Evolutionary conservation across 2,797 vertebrate species (phyloP), one percentile per base, ranked within the genome.

Genomic region (Borostomias antarcticus): DNA sequence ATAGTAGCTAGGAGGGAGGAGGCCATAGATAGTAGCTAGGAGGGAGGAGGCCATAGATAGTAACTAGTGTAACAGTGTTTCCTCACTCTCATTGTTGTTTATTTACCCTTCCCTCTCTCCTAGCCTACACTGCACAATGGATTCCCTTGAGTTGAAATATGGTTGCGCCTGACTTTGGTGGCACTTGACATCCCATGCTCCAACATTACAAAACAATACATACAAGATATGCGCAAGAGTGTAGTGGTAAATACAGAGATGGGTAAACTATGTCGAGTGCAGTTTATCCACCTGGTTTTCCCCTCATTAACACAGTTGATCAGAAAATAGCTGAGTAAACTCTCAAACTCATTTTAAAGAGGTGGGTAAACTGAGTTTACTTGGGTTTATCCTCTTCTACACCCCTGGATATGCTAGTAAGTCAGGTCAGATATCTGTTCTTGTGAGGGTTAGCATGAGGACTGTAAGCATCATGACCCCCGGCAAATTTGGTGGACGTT

Each of bases 141-240:
- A 58, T 58, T 53, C 51, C 51, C 51, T 5, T 11, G 32, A 58
- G 54, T 37, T 58, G 32, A 58, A 35, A 58, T 56, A 56, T 35
- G 30, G 54, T 33, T 21, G 19, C 19, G 11, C 30, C 54, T 37
- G n/a, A 58, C 54, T 58, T 35, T 58, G 54, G 30, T 21, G 32
- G 54, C 30, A 33, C 30, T 33, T 32, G 54, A 57, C 30, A 57
- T 32, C 7, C 29, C 54, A 57, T n/a, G 33, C 29, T 57, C 29
- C 29, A 57, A 33, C 17, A 35, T 30, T 23, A 33, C 32, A 58
- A 58, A 33, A 19, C 8, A 15, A 58, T 13, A 58, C 54, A 58
- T 30, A 35, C n/a, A n/a, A n/a, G n/a, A n/a, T n/a, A n/a, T n/a
- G n/a, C n/a, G n/a, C n/a, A n/a, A n/a, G n/a, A n/a, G n/a, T n/a